These are phyloP conservation scores for Trematomus loennbergii DNA, from an alignment of 2,113 vertebrate genomes.

Conservation along the genomic window DNA sequence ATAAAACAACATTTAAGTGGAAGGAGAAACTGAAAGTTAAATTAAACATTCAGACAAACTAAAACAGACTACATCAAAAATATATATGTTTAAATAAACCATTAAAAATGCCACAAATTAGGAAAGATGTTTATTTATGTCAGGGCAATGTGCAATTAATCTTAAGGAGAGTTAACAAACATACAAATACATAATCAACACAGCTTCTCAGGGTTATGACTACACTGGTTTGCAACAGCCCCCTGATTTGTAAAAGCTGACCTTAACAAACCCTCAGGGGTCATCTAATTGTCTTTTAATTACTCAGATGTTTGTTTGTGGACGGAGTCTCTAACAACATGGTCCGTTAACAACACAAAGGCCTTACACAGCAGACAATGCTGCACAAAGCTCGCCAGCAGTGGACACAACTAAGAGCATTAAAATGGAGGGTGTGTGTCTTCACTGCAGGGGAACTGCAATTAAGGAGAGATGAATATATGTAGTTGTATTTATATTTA, in stretches of 20 bases:
- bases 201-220: not conserved
- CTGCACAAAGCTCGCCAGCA: constrained; percentile 43
- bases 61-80: too few relatives aligned
- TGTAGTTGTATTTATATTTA: not conserved
- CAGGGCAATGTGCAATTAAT: too few relatives aligned
- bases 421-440: not conserved
- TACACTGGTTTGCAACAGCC: not conserved
- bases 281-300: constrained; percentile 72
- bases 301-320: constrained; percentile 68
- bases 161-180: not conserved
- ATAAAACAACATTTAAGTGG: too few relatives aligned
- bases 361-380: constrained; percentile 56
- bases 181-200: not conserved
- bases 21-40: too few relatives aligned
- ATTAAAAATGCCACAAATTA: too few relatives aligned
- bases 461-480: not conserved
- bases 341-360: constrained; percentile 67
- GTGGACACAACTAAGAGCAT: constrained; percentile 38
- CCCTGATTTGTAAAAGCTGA: constrained; percentile 37
- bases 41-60: too few relatives aligned
- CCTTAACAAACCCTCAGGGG: constrained; percentile 55
- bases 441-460: constrained; percentile 1
- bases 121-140: too few relatives aligned
- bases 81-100: too few relatives aligned
- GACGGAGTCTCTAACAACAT: constrained; percentile 66